These are phyloP conservation scores for Micropterix aruncella DNA, from an alignment of 2,888 invertebrate species.

Conservation along the genomic window DNA sequence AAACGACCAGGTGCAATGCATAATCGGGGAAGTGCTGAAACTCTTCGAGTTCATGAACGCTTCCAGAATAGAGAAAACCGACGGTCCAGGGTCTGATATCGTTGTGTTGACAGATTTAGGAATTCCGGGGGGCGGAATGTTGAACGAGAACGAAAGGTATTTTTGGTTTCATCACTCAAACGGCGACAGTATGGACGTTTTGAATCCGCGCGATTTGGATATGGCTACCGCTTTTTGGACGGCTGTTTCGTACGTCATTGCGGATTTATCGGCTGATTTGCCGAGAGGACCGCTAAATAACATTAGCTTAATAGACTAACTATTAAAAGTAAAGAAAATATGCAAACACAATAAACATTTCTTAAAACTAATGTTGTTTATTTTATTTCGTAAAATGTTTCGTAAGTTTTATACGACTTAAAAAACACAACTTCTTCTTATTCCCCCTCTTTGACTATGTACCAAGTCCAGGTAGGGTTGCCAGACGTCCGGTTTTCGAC, in stretches of 20 bases:
- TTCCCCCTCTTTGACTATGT: too few species aligned
- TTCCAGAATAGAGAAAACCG: conserved; percentile 26
- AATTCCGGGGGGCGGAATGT: conserved; percentile 46
- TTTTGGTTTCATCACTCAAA: conserved; percentile 46
- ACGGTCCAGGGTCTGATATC: conserved; percentile 48
- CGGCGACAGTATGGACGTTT: conserved; percentile 53
- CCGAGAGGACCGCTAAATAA: conserved; percentile 19
- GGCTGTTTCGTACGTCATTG: conserved; percentile 46
- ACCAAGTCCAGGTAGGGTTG: too few species aligned
- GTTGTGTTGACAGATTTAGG: conserved; percentile 38
- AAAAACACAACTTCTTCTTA: too few species aligned
- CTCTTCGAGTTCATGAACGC: conserved; percentile 43
- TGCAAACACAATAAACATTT: too few species aligned
- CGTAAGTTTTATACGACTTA: too few species aligned
- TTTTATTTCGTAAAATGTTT: too few species aligned
- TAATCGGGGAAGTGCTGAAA: conserved; percentile 41
- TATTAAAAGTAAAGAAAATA: too few species aligned
- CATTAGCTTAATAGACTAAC: too few species aligned
- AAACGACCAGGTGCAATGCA: conserved; percentile 35
- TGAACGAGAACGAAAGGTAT: conserved; percentile 46
- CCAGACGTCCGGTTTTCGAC: too few species aligned
- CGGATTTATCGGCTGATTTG: conserved; percentile 44
- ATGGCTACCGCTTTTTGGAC: conserved; percentile 52
- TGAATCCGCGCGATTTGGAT: conserved; percentile 45
- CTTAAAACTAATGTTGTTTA: too few species aligned